Evolutionary conservation across 2,797 vertebrate species (phyloP), one percentile per base, ranked within the genome.

Genomic region (Danio aesculapii): DNA sequence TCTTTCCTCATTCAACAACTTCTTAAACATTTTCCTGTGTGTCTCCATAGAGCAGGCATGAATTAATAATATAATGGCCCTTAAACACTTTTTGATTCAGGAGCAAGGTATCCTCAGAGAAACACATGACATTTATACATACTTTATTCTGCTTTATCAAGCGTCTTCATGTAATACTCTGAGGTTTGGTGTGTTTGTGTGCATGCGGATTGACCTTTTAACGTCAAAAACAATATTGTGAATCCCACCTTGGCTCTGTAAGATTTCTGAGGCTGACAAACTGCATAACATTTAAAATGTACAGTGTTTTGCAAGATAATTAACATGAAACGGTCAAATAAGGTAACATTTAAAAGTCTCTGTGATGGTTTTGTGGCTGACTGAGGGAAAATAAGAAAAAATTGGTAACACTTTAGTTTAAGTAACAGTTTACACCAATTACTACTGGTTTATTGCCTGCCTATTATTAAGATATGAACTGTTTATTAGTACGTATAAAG

Each of bases 121-220:
- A 77, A 57, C 39, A 74, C 19, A 50, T 57, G 63, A 16, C 68
- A 83, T 80, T 73, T 77, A 76, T 67, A 16, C 81, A 76, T 75
- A 53, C 63, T 49, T 73, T 78, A 83, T 66, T 75, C 46, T 70
- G 55, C 71, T 61, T 75, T 63, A 75, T 79, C 53, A 75, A 14
- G 19, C 64, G 3, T 70, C 67, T 79, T 70, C 17, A 11, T 72
- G 67, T 41, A 46, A 61, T 53, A 49, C n/a, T 76, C 30, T 10
- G 47, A 21, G 62, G 79, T 81, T 43, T 62, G 30, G 16, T 61
- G 64, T 69, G 69, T 55, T 39, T 53, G 13, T 62, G 47, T 58
- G 8, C 30, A 6, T 70, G 43, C 67, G 62, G 62, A 30, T 50
- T 74, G 70, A 74, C 78, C 78, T 81, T 81, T 81, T 55, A 74